Conservation (phyloP, 1,140 invertebrate species). For the Drosophila funebris region DNA sequence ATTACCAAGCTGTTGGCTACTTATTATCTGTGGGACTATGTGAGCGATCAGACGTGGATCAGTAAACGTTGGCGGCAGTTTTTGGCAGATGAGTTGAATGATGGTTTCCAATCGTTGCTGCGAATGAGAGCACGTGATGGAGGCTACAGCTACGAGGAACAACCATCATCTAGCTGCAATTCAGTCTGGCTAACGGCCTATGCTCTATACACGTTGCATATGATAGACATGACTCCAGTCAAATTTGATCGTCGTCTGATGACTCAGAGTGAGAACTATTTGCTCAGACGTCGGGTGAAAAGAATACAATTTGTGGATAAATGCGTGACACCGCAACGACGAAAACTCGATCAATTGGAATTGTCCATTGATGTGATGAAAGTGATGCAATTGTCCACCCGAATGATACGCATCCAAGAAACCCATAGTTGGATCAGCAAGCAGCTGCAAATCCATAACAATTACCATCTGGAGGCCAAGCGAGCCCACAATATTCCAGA, state of each 20-base stretch:
- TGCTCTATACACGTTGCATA: neutral
- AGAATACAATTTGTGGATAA: neutral
- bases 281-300: neutral
- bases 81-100: conserved; percentile 3
- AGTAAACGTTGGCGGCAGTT: neutral
- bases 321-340: neutral
- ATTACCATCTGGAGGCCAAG: conserved; percentile 3
- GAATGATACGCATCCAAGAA: neutral
- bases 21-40: conserved; percentile 15
- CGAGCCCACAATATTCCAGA: neutral
- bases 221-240: neutral
- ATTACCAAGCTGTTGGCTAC: conserved; percentile 32
- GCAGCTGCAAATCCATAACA: neutral
- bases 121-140: neutral
- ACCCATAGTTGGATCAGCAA: neutral
- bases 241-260: neutral
- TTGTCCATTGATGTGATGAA: conserved; percentile 14
- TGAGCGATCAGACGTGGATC: neutral
- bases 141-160: conserved; percentile 5
- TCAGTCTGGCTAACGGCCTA: conserved; percentile 38
- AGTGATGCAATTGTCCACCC: neutral
- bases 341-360: neutral
- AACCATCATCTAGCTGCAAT: neutral
- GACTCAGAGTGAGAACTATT: neutral
- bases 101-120: conserved; percentile 32